These are phyloP conservation scores for Nasonovia ribisnigri DNA, from an alignment of 2,888 invertebrate genomes.

Conservation along the genomic window DNA sequence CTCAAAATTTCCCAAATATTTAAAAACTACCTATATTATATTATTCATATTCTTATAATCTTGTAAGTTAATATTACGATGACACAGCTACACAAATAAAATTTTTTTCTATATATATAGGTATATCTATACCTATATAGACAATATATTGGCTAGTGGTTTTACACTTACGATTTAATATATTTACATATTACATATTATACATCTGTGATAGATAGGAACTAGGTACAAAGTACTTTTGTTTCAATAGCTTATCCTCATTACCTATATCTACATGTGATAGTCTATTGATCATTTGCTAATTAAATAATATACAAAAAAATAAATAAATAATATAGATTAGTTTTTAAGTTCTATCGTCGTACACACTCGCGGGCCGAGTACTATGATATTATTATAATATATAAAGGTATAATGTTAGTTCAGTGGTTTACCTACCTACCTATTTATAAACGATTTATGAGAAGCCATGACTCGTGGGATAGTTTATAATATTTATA, in stretches of 20 bases:
- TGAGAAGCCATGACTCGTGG: neutral
- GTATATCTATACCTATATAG: too few relatives aligned
- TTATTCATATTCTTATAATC: too few relatives aligned
- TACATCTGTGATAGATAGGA: too few relatives aligned
- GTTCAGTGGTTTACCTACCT: neutral
- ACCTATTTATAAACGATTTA: neutral
- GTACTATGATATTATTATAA: neutral
- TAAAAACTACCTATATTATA: too few relatives aligned
- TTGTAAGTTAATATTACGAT: too few relatives aligned
- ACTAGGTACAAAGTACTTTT: neutral
- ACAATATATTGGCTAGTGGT: too few relatives aligned
- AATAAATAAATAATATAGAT: too few relatives aligned
- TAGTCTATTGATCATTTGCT: neutral
- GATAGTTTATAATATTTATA: neutral
- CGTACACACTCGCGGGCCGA: neutral
- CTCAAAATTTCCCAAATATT: too few relatives aligned
- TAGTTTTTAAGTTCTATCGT: neutral
- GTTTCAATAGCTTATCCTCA: neutral
- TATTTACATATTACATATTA: too few relatives aligned
- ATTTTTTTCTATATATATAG: too few relatives aligned
- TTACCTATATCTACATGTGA: neutral
- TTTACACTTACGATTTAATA: too few relatives aligned
- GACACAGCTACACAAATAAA: too few relatives aligned
- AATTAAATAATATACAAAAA: neutral
- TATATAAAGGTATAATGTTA: neutral